Evolutionary conservation across 2,797 vertebrate species (phyloP).

Genomic region (Decapterus maruadsi): DNA sequence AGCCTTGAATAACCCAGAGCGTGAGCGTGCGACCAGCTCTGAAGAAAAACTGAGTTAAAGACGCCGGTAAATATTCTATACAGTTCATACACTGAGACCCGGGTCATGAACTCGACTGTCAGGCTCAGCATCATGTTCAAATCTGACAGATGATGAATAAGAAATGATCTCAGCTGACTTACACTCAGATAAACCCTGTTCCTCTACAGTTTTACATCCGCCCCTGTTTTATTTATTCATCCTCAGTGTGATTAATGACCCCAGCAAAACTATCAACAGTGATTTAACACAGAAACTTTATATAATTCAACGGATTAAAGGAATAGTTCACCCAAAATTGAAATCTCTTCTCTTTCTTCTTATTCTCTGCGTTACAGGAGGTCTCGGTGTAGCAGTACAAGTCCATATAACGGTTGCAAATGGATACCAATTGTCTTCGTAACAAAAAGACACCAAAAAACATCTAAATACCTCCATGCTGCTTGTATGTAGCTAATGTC

Average conservation of each 20-base stretch:
- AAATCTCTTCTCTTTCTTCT: no score
- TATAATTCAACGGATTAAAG: not conserved
- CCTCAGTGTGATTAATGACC: not conserved
- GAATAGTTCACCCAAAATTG: no score
- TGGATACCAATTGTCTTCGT: no score
- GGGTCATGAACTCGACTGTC: not conserved
- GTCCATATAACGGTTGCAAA: no score
- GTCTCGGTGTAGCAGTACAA: no score
- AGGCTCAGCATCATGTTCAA: not conserved
- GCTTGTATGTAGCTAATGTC: no score
- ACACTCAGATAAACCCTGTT: not conserved
- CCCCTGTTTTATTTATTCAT: not conserved
- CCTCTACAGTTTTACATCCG: not conserved
- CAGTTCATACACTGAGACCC: not conserved
- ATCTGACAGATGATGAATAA: not conserved
- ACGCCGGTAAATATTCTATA: not conserved
- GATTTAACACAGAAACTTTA: not conserved
- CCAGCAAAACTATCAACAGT: not conserved
- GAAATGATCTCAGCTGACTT: not conserved
- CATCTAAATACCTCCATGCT: no score
- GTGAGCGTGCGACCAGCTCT: no score
- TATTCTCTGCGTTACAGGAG: no score
- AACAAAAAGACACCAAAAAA: no score
- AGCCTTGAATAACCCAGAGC: not conserved
- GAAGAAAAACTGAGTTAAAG: no score